Evolutionary conservation across 2,797 vertebrate species (phyloP).

Genomic region (Falco berigora): DNA sequence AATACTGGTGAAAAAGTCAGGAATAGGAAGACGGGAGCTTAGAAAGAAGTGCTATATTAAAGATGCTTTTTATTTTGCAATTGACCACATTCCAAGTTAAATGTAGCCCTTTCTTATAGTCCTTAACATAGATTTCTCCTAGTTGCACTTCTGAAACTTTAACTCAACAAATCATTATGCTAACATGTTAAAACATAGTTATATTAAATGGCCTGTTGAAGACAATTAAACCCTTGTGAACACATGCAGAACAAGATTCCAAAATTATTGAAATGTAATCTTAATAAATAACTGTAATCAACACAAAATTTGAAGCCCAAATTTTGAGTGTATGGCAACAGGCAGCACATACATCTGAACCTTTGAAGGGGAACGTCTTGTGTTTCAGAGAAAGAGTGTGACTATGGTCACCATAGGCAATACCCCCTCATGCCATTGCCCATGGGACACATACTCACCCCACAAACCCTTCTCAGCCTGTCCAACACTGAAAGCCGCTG

Average conservation of each 20-base stretch:
- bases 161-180: not conserved
- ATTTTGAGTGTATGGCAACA: not conserved
- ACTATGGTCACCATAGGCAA: fast-evolving
- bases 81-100: not conserved
- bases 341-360: fast-evolving
- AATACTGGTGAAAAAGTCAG: not conserved
- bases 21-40: not conserved
- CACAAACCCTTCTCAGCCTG: not conserved
- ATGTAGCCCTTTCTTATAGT: not conserved
- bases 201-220: not conserved
- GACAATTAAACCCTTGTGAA: not conserved
- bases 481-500: not conserved
- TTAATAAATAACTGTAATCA: not conserved
- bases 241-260: not conserved
- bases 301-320: not conserved
- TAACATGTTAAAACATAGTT: not conserved
- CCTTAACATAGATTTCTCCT: not conserved
- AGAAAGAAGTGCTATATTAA: not conserved
- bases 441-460: not conserved
- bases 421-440: fast-evolving
- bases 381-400: not conserved
- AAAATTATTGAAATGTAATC: not conserved
- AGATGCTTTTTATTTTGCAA: not conserved
- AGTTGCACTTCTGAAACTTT: not conserved
- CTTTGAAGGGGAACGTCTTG: not conserved